These are phyloP conservation scores for Zaprionus nigranus DNA, from an alignment of 1,140 invertebrate genomes.

Conservation along the genomic window DNA sequence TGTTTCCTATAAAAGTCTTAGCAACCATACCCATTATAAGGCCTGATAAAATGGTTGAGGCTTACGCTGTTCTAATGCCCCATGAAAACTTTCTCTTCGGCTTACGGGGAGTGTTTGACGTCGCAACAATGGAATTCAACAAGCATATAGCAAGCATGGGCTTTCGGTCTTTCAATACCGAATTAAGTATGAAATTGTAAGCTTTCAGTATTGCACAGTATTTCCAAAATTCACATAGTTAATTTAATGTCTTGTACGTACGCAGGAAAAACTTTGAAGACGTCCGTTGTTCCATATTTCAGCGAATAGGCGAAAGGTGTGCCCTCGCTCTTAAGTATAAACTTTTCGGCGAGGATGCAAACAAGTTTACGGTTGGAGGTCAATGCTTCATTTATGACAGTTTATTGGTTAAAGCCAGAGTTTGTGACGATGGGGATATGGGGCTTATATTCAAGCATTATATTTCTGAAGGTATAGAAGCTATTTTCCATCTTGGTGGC, in stretches of 20 bases:
- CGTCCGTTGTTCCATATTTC: slow-evolving; percentile 56
- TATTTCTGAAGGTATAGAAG: slow-evolving; percentile 15
- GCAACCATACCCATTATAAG: not conserved
- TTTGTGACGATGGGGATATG: slow-evolving; percentile 33
- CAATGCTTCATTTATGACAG: slow-evolving; percentile 42
- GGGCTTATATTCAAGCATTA: slow-evolving; percentile 49
- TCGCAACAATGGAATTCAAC: not conserved
- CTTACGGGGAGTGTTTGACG: not conserved
- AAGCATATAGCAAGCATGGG: not conserved
- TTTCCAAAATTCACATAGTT: no score
- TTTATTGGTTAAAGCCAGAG: slow-evolving; percentile 43
- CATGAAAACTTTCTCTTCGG: not conserved
- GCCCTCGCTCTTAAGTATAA: slow-evolving; percentile 48
- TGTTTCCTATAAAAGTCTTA: not conserved
- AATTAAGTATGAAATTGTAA: not conserved
- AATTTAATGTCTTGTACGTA: no score
- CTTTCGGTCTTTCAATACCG: not conserved
- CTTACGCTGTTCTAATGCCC: not conserved
- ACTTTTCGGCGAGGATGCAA: slow-evolving; percentile 18
- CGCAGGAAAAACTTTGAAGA: slow-evolving; percentile 57
- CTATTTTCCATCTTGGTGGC: slow-evolving; percentile 51
- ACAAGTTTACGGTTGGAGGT: slow-evolving; percentile 38
- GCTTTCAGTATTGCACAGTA: not conserved
- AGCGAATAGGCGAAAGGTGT: slow-evolving; percentile 34
- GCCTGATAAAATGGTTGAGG: not conserved